A percentile compares a stretch with the other conserved stretches of the same genome.
Conservation (phyloP, 2,888 invertebrate species). For the Hypercompe scribonia region DNA sequence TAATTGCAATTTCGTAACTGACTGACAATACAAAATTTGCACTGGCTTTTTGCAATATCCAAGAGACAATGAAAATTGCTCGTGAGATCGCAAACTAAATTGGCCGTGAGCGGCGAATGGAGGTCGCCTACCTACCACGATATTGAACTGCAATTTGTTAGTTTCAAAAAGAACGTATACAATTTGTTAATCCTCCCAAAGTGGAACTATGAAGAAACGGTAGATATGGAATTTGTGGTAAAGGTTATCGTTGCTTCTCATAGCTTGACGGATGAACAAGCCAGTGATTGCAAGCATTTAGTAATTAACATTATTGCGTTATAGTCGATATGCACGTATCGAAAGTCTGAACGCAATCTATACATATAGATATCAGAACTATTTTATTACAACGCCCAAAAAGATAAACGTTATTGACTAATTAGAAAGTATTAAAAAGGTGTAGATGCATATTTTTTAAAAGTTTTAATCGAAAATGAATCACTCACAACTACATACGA, state of each 20-base stretch:
- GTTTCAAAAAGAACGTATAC: constrained; percentile 23
- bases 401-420: background rate
- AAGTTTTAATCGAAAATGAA: background rate
- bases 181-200: constrained; percentile 15
- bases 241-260: constrained; percentile 36
- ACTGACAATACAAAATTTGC: constrained; percentile 56
- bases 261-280: constrained; percentile 36
- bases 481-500: background rate
- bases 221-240: constrained; percentile 38
- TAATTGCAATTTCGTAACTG: constrained; percentile 62
- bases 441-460: background rate
- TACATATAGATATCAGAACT: constrained; percentile 13
- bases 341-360: constrained; percentile 36
- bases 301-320: constrained; percentile 51
- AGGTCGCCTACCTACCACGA: constrained; percentile 67
- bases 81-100: constrained; percentile 71
- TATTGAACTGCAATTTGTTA: constrained; percentile 29
- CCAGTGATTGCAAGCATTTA: constrained; percentile 46
- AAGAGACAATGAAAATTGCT: constrained; percentile 69
- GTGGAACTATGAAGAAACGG: constrained; percentile 11
- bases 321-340: constrained; percentile 30
- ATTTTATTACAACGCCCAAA: constrained; percentile 2
- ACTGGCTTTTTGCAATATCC: constrained; percentile 67
- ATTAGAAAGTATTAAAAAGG: background rate
- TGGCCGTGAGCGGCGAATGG: constrained; percentile 72